These are phyloP conservation scores for Deroplatys truncata DNA, from an alignment of 2,888 invertebrate species.

Conservation along the genomic window DNA sequence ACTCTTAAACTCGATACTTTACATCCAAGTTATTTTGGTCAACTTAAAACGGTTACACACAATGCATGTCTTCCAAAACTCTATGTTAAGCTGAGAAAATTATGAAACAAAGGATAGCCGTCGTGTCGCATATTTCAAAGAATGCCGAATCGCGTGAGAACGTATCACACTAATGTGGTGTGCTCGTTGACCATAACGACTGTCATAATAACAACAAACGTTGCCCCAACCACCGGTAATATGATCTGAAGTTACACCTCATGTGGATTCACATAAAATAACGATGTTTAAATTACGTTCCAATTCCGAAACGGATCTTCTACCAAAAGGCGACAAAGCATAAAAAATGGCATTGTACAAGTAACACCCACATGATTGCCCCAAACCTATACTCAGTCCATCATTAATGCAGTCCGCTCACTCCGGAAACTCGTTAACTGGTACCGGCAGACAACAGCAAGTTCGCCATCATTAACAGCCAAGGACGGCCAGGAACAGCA, in stretches of 20 bases:
- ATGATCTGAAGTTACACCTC: neutral
- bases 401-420: neutral
- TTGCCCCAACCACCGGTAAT: neutral
- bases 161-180: neutral
- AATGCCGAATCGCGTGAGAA: neutral
- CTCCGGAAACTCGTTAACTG: neutral
- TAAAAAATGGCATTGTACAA: neutral
- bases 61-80: no score
- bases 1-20: no score
- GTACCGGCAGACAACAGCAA: neutral
- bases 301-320: neutral
- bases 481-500: neutral
- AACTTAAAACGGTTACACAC: no score
- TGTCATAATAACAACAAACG: no score
- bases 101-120: neutral
- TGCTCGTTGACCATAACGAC: neutral
- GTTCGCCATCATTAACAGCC: neutral
- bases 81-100: no score
- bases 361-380: neutral
- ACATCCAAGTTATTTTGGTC: no score
- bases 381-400: conserved; percentile 21
- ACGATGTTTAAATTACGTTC: neutral
- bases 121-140: neutral
- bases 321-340: neutral
- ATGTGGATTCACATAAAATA: neutral